Evolutionary conservation across 2,113 vertebrate genomes (phyloP).

Genomic region (Tylochromis polylepis): DNA sequence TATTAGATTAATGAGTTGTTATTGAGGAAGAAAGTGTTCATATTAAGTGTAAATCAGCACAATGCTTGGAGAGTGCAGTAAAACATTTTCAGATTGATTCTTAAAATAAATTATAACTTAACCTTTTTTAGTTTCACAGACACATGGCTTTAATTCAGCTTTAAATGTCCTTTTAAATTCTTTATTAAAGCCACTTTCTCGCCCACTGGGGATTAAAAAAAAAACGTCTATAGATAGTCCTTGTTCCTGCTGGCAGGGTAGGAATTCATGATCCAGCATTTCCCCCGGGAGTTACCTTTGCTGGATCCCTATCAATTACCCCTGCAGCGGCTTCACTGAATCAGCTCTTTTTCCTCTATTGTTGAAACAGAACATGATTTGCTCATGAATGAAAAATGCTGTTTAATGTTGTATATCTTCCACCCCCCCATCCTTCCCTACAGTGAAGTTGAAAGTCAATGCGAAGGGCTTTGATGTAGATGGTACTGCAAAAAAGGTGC

Average conservation of each 20-base stretch:
- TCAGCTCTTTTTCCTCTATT: slow-evolving; percentile 66
- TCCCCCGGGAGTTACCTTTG: slow-evolving; percentile 59
- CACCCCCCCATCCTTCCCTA: neutral
- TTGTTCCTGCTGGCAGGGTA: slow-evolving; percentile 46
- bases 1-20: neutral
- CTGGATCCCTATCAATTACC: slow-evolving; percentile 74
- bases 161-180: slow-evolving; percentile 45
- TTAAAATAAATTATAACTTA: slow-evolving; percentile 1
- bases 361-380: slow-evolving; percentile 68
- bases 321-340: slow-evolving; percentile 66
- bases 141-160: slow-evolving; percentile 34
- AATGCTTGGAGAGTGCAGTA: neutral
- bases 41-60: neutral
- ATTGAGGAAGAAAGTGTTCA: neutral
- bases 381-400: slow-evolving; percentile 74
- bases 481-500: slow-evolving; percentile 33
- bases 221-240: slow-evolving; percentile 42
- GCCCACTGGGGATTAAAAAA: slow-evolving; percentile 21
- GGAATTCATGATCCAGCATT: slow-evolving; percentile 66
- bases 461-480: slow-evolving; percentile 52
- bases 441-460: slow-evolving; percentile 48
- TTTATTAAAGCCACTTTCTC: slow-evolving; percentile 51
- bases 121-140: neutral
- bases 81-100: neutral
- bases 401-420: slow-evolving; percentile 68